These are phyloP conservation scores for Sanderia malayensis DNA, from an alignment of 30 jellyfish, hydroid and myxozoan species.

Conservation along the genomic window DNA sequence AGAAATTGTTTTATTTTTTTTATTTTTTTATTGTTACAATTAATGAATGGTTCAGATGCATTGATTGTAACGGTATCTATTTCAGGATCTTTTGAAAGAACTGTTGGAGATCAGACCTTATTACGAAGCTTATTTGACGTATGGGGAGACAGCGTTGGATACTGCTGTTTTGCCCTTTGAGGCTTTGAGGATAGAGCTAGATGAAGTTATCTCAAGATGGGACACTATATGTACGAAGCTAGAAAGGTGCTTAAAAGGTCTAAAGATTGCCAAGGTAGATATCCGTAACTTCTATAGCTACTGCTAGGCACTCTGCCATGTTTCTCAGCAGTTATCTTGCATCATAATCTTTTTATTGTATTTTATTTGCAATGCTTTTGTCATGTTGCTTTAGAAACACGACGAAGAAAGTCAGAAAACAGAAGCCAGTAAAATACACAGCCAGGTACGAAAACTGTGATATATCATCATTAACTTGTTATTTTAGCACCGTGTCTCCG, in stretches of 20 bases:
- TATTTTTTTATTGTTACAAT: no score
- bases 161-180: conserved; percentile 24
- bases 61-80: no score
- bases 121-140: conserved; percentile 66
- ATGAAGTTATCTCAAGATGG: conserved; percentile 56
- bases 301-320: no score
- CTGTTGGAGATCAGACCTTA: conserved; percentile 42
- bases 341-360: no score
- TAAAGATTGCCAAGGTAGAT: conserved; percentile 75
- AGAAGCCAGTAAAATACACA: conserved; percentile 73
- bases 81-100: conserved; percentile 60
- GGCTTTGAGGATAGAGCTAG: conserved; percentile 39
- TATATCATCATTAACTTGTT: not conserved
- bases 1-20: no score
- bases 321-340: no score
- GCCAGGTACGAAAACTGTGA: conserved; percentile 38
- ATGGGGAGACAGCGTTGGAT: conserved; percentile 70
- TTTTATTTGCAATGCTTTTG: not conserved
- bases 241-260: conserved; percentile 61
- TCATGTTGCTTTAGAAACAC: conserved; percentile 24
- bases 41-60: no score
- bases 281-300: no score
- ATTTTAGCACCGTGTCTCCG: not conserved
- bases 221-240: conserved; percentile 59
- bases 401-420: conserved; percentile 61